phyloP scores from a whole-genome alignment of 1,140 invertebrate genomes.

The Drosophila athabasca region DNA sequence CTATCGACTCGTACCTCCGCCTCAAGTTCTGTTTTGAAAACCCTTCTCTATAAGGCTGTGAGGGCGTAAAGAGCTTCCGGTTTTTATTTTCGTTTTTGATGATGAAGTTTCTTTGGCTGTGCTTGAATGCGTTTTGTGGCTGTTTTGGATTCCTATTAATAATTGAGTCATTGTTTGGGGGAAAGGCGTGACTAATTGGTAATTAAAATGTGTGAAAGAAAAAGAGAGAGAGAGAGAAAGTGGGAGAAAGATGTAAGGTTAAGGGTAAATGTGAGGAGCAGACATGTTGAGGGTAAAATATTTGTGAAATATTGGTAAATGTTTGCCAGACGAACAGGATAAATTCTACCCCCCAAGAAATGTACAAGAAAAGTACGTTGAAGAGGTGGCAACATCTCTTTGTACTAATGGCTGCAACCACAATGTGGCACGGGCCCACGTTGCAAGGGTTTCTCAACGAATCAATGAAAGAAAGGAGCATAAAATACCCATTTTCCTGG shows the following conservation, averaged over 20 bases:
- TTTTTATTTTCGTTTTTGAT: conserved; percentile 47
- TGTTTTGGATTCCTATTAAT: conserved; percentile 12
- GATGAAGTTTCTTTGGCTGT: conserved; percentile 45
- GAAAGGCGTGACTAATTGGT: conserved; percentile 69
- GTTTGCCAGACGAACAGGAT: conserved; percentile 44
- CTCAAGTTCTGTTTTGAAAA: conserved; percentile 22
- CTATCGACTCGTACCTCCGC: conserved; percentile 19
- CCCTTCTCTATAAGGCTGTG: conserved; percentile 13
- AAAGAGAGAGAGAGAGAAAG: neutral
- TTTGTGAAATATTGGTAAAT: conserved; percentile 63
- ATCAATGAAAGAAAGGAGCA: conserved; percentile 31
- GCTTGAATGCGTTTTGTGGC: conserved; percentile 38
- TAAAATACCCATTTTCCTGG: conserved; percentile 36
- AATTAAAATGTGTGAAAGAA: conserved; percentile 65
- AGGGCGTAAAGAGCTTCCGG: conserved; percentile 48
- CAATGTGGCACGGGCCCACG: conserved; percentile 17
- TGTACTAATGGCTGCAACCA: conserved; percentile 44
- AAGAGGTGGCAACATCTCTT: conserved; percentile 52
- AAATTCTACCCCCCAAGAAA: conserved; percentile 30
- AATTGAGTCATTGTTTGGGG: conserved; percentile 58
- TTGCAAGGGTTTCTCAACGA: conserved; percentile 44
- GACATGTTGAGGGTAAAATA: neutral
- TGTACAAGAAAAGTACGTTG: neutral
- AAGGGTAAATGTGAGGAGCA: conserved; percentile 31
- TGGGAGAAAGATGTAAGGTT: conserved; percentile 1